Evolutionary conservation across 2,113 vertebrate species (phyloP).

Genomic region (Brevimyrus niger): DNA sequence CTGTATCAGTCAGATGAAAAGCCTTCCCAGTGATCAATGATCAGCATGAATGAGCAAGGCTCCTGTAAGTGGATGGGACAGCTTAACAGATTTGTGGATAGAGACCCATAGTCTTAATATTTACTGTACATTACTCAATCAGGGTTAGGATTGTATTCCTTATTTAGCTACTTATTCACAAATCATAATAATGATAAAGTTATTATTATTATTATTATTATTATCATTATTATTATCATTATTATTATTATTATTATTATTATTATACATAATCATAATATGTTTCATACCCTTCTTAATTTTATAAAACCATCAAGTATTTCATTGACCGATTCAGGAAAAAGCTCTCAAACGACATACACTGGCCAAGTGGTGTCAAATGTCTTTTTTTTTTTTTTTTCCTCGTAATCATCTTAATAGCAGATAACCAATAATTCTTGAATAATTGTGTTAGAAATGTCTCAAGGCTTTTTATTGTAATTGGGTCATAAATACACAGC

Average conservation of each 20-base stretch:
- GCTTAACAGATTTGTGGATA: neutral
- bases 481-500: neutral
- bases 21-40: neutral
- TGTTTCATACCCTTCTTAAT: neutral
- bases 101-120: neutral
- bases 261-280: too few relatives aligned
- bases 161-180: neutral
- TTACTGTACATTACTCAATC: neutral
- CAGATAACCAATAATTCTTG: neutral
- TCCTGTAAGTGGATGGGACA: neutral
- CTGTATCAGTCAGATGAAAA: neutral
- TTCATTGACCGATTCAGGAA: neutral
- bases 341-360: neutral
- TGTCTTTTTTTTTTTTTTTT: neutral
- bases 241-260: too few relatives aligned
- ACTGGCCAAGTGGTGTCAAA: neutral
- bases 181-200: too few relatives aligned
- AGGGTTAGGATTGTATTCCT: neutral
- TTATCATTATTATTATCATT: too few relatives aligned
- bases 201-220: too few relatives aligned
- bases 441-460: neutral
- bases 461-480: constrained; percentile 1
- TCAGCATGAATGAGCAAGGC: neutral
- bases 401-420: neutral
- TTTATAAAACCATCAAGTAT: neutral